phyloP scores from a whole-genome alignment of 2,797 vertebrate species.

The Urocyon cinereoargenteus region DNA sequence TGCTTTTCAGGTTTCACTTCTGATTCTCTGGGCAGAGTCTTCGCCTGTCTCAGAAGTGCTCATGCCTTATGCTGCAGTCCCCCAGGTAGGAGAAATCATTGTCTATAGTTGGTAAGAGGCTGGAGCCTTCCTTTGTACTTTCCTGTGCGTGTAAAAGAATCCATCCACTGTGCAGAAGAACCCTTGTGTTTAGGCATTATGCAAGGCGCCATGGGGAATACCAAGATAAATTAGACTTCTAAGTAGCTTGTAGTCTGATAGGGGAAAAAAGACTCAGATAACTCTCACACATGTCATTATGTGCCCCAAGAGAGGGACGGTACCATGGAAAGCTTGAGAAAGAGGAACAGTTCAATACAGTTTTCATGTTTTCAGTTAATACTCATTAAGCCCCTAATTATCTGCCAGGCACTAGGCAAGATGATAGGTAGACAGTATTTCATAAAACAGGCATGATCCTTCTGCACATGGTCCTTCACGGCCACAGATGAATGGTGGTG shows the following conservation, averaged over 20 bases:
- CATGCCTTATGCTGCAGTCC: neutral
- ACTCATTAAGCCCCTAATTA: neutral
- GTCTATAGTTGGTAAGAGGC: neutral
- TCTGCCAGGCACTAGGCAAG: neutral
- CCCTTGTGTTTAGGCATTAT: neutral
- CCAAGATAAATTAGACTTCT: neutral
- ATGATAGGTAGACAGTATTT: neutral
- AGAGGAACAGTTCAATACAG: neutral
- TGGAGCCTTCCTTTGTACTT: neutral
- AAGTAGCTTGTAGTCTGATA: neutral
- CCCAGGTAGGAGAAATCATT: neutral
- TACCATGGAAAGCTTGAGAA: neutral
- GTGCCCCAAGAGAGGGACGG: neutral
- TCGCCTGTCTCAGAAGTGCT: neutral
- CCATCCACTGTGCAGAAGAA: neutral
- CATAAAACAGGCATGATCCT: neutral
- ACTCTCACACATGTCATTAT: neutral
- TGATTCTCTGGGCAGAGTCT: constrained; percentile 63
- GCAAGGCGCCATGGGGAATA: neutral
- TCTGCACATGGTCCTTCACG: neutral
- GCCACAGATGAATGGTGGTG: neutral
- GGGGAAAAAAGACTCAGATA: neutral
- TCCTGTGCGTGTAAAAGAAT: neutral
- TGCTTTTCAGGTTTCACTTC: neutral
- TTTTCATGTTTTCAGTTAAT: neutral